A percentile compares a stretch with the other conserved stretches of the same genome.
Conservation (phyloP, 2,888 invertebrate genomes). For the Tubulanus polymorphus region DNA sequence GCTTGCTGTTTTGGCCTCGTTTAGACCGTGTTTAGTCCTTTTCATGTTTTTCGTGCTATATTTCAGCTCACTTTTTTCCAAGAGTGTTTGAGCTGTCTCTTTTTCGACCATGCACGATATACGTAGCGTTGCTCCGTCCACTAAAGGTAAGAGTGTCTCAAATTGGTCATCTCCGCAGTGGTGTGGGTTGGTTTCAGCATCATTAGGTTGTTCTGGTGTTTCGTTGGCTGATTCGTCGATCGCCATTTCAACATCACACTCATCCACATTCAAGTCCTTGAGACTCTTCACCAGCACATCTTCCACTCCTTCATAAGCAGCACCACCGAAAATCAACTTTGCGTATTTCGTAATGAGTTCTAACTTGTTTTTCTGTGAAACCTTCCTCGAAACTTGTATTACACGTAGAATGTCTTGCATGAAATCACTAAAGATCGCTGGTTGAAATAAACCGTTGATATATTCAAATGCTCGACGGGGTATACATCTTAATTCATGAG, state of each 20-base stretch:
- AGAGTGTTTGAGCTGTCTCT: neutral
- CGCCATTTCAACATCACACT: neutral
- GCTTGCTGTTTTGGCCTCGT: neutral
- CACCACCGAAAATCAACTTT: neutral
- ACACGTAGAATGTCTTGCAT: constrained; percentile 1
- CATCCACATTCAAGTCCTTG: neutral
- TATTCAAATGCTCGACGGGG: neutral
- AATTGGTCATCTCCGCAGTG: constrained; percentile 1
- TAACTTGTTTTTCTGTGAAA: neutral
- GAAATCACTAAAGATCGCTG: neutral
- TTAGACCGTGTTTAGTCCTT: constrained; percentile 1
- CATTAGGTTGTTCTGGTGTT: no score
- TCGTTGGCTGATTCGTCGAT: no score
- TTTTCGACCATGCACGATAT: neutral
- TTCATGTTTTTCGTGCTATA: constrained; percentile 4
- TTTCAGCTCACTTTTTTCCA: neutral
- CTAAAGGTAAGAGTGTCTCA: neutral
- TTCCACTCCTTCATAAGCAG: neutral
- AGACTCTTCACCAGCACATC: constrained; percentile 1
- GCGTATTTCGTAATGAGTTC: neutral
- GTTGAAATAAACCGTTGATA: neutral
- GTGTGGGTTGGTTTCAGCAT: neutral
- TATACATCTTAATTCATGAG: neutral
- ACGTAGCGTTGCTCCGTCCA: neutral
- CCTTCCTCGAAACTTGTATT: neutral